Percentiles rank a stretch among this genome's conserved stretches.
These are phyloP conservation scores for Calosoma granatense DNA, from an alignment of 1,140 invertebrate species.

Conservation along the genomic window DNA sequence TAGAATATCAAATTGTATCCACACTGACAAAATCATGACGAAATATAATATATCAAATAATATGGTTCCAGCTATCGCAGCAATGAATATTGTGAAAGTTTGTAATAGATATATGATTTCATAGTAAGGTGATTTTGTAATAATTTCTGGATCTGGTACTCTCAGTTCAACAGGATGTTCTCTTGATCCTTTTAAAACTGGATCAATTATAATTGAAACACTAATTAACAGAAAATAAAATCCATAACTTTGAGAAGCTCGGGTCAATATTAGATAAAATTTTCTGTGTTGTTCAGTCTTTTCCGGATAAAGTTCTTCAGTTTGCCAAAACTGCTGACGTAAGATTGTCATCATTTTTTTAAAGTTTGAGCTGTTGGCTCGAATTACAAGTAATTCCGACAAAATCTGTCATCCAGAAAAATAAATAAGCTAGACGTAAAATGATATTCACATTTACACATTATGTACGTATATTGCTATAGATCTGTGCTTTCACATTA, in stretches of 20 bases:
- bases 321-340: neutral
- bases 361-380: neutral
- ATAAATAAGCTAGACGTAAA: no score
- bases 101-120: neutral
- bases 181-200: neutral
- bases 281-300: neutral
- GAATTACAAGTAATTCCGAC: neutral
- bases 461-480: no score
- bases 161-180: neutral
- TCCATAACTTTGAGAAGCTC: neutral
- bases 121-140: neutral
- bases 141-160: neutral
- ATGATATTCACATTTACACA: no score
- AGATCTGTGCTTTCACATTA: no score
- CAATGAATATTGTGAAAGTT: neutral
- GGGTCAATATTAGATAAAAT: neutral
- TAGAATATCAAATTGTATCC: neutral
- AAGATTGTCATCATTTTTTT: neutral
- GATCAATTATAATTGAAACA: neutral
- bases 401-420: no score
- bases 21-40: neutral
- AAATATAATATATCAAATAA: neutral
- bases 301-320: neutral
- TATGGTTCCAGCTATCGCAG: neutral
- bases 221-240: neutral